Percentiles rank a stretch among this genome's conserved stretches.
phyloP scores from a whole-genome alignment of 2,888 invertebrate genomes.

The Anticlea derivata region DNA sequence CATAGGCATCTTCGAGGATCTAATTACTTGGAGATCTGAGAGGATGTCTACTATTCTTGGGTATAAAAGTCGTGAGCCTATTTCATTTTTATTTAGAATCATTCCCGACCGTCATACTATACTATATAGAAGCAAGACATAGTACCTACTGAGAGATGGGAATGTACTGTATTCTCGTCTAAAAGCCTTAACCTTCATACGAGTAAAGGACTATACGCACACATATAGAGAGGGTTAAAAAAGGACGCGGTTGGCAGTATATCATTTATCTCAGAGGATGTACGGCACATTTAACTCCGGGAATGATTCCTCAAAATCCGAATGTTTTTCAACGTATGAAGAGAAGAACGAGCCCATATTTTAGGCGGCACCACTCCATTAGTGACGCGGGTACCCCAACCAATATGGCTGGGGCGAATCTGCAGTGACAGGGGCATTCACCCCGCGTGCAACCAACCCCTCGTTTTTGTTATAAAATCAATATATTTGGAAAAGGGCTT shows the following conservation, averaged over 20 bases:
- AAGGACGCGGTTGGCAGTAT: constrained; percentile 37
- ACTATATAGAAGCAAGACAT: no score
- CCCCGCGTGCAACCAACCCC: constrained; percentile 78
- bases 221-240: constrained; percentile 27
- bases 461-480: constrained; percentile 83
- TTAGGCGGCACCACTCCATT: constrained; percentile 77
- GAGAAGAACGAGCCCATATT: constrained; percentile 74
- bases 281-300: constrained; percentile 46
- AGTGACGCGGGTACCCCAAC: constrained; percentile 75
- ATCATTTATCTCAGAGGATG: constrained; percentile 42
- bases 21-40: no score
- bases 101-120: no score
- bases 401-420: constrained; percentile 74
- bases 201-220: constrained; percentile 12
- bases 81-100: no score
- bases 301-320: constrained; percentile 55
- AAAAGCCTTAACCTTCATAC: constrained; percentile 21
- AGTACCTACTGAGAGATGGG: background rate
- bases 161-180: background rate
- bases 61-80: no score
- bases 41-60: no score
- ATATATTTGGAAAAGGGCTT: constrained; percentile 74
- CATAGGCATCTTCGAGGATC: no score
- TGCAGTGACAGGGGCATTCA: constrained; percentile 81
- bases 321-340: constrained; percentile 68